A percentile compares a stretch with the other conserved stretches of the same genome.
Conservation (phyloP, 2,797 vertebrate species). For the Typhlichthys eigenmanni region DNA sequence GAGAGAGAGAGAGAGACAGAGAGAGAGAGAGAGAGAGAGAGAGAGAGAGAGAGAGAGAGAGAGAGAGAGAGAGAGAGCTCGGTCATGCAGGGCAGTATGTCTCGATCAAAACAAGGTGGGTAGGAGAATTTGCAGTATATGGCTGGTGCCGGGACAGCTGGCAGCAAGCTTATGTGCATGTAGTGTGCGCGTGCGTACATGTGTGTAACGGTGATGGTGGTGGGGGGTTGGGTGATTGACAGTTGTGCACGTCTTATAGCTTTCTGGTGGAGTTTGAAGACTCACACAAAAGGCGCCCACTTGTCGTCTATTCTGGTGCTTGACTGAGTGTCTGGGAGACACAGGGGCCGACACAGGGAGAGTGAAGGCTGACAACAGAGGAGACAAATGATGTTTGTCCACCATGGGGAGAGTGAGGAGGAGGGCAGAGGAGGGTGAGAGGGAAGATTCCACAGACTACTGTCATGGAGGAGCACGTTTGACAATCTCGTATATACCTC, state of each 20-base stretch:
- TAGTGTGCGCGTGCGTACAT: background rate
- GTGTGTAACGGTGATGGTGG: background rate
- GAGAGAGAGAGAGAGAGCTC: too few species aligned
- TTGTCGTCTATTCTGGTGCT: constrained; percentile 21
- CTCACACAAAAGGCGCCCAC: constrained; percentile 5
- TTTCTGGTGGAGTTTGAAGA: too few species aligned
- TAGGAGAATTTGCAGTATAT: too few species aligned
- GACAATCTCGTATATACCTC: constrained; percentile 61
- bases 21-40: too few species aligned
- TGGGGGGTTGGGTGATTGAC: constrained; percentile 20
- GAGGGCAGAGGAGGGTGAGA: constrained; percentile 26
- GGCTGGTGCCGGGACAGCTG: too few species aligned
- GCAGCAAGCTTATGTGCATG: background rate
- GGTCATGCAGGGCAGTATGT: too few species aligned
- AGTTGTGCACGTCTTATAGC: constrained; percentile 40
- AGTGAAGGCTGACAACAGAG: constrained; percentile 31
- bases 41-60: too few species aligned
- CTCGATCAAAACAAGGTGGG: too few species aligned
- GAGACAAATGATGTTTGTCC: background rate
- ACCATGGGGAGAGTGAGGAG: background rate
- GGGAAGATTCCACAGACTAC: constrained; percentile 35
- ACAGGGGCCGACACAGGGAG: background rate
- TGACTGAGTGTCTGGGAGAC: constrained; percentile 22
- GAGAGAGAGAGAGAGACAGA: too few species aligned
- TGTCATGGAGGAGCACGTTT: constrained; percentile 61